Percentiles rank a stretch among this genome's conserved stretches.
These are phyloP conservation scores for Bujurquina vittata DNA, from an alignment of 2,113 vertebrate genomes.

Conservation along the genomic window DNA sequence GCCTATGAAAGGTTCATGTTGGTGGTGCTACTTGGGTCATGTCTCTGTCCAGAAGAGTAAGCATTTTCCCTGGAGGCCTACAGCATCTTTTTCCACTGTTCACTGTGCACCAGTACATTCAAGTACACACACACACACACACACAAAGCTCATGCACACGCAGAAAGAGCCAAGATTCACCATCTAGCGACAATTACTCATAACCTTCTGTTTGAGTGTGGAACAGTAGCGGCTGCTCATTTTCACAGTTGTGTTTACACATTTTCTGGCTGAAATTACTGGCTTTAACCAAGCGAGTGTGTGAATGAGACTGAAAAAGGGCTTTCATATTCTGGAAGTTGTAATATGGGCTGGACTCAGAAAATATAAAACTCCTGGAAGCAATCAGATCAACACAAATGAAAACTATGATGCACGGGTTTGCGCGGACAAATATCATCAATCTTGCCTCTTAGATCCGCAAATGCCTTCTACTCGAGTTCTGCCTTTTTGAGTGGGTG, in stretches of 20 bases:
- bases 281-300: constrained; percentile 32
- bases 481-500: constrained; percentile 24
- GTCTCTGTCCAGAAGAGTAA: constrained; percentile 46
- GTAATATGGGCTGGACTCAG: constrained; percentile 39
- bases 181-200: constrained; percentile 27
- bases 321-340: constrained; percentile 58
- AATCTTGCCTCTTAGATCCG: constrained; percentile 26
- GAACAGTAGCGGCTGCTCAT: constrained; percentile 41
- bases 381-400: constrained; percentile 30
- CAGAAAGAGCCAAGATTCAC: constrained; percentile 3
- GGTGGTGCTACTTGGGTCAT: constrained; percentile 60
- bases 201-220: constrained; percentile 18
- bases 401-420: constrained; percentile 46
- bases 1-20: constrained; percentile 14
- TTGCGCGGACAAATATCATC: constrained; percentile 9
- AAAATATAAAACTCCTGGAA: constrained; percentile 58
- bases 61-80: constrained; percentile 39
- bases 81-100: constrained; percentile 35
- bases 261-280: constrained; percentile 48
- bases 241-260: constrained; percentile 65
- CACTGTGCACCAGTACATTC: background rate
- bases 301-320: constrained; percentile 46
- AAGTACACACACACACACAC: background rate
- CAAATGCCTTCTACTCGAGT: constrained; percentile 30
- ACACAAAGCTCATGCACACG: background rate